These are phyloP conservation scores for Heteromormyrus szaboi DNA, from an alignment of 2,797 vertebrate genomes.

Conservation along the genomic window DNA sequence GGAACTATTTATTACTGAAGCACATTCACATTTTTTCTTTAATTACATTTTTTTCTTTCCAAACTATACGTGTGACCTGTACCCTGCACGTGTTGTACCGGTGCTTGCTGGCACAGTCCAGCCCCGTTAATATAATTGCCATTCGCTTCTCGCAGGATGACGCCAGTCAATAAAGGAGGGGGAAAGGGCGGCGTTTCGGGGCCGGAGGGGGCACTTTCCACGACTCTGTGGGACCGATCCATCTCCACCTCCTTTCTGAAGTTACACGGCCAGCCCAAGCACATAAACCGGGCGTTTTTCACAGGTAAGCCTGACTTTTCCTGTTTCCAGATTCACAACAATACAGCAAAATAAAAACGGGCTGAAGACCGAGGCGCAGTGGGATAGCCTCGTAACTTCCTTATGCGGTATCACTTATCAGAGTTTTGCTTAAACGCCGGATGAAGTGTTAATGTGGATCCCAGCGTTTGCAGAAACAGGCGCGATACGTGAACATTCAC, in stretches of 20 bases:
- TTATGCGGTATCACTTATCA: neutral
- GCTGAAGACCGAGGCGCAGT: neutral
- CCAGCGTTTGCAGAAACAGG: neutral
- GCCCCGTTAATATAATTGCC: neutral
- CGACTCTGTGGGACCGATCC: neutral
- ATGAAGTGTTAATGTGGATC: neutral
- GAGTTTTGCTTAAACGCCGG: neutral
- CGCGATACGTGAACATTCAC: neutral
- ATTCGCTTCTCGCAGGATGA: neutral
- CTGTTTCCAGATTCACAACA: neutral
- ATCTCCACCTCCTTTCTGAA: neutral
- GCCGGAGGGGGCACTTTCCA: neutral
- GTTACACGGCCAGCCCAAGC: neutral
- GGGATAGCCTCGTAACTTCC: neutral
- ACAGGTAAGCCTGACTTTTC: neutral
- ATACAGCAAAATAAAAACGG: neutral
- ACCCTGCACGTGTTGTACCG: neutral
- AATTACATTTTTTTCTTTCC: neutral
- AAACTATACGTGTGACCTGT: neutral
- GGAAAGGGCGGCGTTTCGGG: neutral
- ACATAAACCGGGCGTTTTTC: neutral
- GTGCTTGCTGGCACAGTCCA: neutral
- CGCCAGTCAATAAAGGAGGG: neutral
- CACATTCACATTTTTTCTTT: neutral
- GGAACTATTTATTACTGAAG: neutral